Evolutionary conservation across 2,113 vertebrate genomes (phyloP).

Genomic region (human): GRCh38 chr1:156709501-156710000

Average conservation of each 20-base stretch:
- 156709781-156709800: neutral
- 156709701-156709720: neutral
- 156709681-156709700: neutral
- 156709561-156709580: neutral
- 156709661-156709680: neutral
- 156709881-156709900: neutral
- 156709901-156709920: neutral
- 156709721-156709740: neutral
- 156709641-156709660: neutral
- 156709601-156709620: neutral
- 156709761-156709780: neutral
- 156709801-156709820: neutral
- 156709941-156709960: conserved; percentile 66
- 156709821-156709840: neutral
- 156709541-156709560: neutral
- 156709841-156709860: neutral
- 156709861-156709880: neutral
- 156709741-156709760: neutral
- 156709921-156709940: conserved; percentile 14
- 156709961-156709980: conserved; percentile 59
- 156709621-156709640: neutral
- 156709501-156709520: neutral
- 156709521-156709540: neutral
- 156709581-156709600: neutral
- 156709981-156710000: conserved; percentile 57